Percentiles rank a stretch among this genome's conserved stretches.
These are phyloP conservation scores for Eudyptes chrysolophus DNA, from an alignment of 2,113 vertebrate genomes.

Conservation along the genomic window DNA sequence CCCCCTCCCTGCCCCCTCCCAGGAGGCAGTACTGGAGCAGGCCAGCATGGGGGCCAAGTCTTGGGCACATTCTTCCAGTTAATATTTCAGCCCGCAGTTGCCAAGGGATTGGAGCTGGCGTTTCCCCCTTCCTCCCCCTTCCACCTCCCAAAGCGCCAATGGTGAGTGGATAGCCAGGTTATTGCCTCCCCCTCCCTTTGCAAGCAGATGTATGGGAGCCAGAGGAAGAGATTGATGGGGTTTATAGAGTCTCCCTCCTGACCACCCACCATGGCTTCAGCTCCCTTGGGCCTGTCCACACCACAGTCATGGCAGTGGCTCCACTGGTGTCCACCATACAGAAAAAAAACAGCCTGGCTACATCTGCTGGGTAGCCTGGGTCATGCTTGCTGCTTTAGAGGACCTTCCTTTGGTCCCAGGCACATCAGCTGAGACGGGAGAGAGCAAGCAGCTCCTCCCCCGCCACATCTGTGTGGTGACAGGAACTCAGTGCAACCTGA, in stretches of 20 bases:
- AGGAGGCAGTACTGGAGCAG: slow-evolving; percentile 39
- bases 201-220: slow-evolving; percentile 49
- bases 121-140: slow-evolving; percentile 69
- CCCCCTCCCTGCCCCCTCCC: background rate
- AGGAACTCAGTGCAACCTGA: background rate
- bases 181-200: slow-evolving; percentile 53
- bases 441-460: background rate
- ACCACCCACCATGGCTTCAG: slow-evolving; percentile 40
- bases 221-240: slow-evolving; percentile 52
- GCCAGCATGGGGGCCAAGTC: slow-evolving; percentile 36
- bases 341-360: background rate
- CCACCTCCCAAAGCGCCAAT: slow-evolving; percentile 51
- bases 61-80: slow-evolving; percentile 74
- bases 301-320: background rate
- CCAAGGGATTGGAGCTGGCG: slow-evolving; percentile 70
- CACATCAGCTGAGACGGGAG: background rate
- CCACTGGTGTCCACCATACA: background rate
- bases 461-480: fast-evolving
- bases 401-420: background rate
- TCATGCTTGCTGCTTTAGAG: background rate
- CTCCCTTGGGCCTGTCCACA: slow-evolving; percentile 8
- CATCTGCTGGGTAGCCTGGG: background rate
- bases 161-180: slow-evolving; percentile 36
- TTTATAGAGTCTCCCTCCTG: slow-evolving; percentile 50
- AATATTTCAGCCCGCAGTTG: slow-evolving; percentile 74